phyloP scores from a whole-genome alignment of 35 echinoderm and acorn worm species.

The Eucidaris tribuloides region DNA sequence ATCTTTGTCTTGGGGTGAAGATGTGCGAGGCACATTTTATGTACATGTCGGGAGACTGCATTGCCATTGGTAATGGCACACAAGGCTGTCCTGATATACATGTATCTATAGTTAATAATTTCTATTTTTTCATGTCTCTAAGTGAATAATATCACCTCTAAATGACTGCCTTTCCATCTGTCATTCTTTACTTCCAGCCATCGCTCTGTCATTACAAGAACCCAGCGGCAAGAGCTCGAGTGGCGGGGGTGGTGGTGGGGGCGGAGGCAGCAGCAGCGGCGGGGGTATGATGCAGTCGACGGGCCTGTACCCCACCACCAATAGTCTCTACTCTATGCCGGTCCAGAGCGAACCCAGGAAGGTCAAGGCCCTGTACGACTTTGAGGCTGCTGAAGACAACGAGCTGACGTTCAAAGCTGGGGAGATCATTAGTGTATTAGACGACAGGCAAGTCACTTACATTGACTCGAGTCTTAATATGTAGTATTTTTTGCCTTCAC shows the following conservation, averaged over 20 bases:
- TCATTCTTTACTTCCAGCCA: conserved; percentile 60
- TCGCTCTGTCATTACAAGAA: conserved; percentile 84
- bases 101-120: too few species aligned
- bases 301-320: conserved; percentile 70
- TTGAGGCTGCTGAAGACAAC: conserved; percentile 97
- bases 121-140: too few species aligned
- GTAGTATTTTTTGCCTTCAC: too few species aligned
- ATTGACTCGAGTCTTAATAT: too few species aligned
- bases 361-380: conserved; percentile 99
- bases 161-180: too few species aligned
- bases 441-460: conserved; percentile 77
- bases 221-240: conserved; percentile 4
- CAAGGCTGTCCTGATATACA: too few species aligned
- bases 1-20: too few species aligned
- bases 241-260: neutral
- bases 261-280: neutral
- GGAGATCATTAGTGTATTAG: conserved; percentile 92
- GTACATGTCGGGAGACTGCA: too few species aligned
- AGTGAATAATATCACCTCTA: too few species aligned
- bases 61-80: too few species aligned
- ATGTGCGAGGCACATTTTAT: too few species aligned
- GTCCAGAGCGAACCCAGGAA: conserved; percentile 64
- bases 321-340: conserved; percentile 45
- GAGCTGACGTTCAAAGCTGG: conserved; percentile 97
- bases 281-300: neutral